Conservation (phyloP, 1,140 invertebrate species). For the Neodiprion virginianus region DNA sequence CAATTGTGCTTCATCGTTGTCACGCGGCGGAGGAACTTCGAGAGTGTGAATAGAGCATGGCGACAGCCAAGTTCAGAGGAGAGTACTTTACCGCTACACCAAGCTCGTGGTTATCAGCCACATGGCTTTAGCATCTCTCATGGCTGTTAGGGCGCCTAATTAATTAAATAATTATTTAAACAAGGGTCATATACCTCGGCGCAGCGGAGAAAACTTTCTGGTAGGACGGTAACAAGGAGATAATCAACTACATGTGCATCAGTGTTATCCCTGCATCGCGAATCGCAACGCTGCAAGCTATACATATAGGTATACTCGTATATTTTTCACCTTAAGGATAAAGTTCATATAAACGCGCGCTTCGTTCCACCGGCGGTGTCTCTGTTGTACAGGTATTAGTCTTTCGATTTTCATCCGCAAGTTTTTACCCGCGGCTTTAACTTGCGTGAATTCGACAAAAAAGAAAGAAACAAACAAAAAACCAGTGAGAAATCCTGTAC, state of each 20-base stretch:
- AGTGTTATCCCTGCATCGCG: too few relatives aligned
- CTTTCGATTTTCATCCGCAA: too few relatives aligned
- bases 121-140: not conserved
- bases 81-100: slow-evolving; percentile 44
- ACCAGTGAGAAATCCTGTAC: too few relatives aligned
- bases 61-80: slow-evolving; percentile 29
- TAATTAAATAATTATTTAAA: slow-evolving; percentile 7
- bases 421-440: too few relatives aligned
- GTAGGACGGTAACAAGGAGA: not conserved
- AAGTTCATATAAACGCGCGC: too few relatives aligned
- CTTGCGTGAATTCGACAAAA: too few relatives aligned
- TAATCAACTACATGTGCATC: not conserved
- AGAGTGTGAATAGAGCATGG: not conserved
- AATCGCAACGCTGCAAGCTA: too few relatives aligned
- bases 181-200: not conserved
- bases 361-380: too few relatives aligned
- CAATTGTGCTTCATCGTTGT: slow-evolving; percentile 12
- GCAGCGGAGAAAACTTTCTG: not conserved
- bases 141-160: not conserved
- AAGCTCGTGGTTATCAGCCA: not conserved
- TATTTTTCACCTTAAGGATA: too few relatives aligned
- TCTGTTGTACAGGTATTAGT: too few relatives aligned
- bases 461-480: too few relatives aligned
- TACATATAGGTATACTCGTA: too few relatives aligned
- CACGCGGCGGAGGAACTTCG: slow-evolving; percentile 22